Base-by-base conservation (phyloP, 2,888 invertebrate species). In the Plebejus melissa region DNA sequence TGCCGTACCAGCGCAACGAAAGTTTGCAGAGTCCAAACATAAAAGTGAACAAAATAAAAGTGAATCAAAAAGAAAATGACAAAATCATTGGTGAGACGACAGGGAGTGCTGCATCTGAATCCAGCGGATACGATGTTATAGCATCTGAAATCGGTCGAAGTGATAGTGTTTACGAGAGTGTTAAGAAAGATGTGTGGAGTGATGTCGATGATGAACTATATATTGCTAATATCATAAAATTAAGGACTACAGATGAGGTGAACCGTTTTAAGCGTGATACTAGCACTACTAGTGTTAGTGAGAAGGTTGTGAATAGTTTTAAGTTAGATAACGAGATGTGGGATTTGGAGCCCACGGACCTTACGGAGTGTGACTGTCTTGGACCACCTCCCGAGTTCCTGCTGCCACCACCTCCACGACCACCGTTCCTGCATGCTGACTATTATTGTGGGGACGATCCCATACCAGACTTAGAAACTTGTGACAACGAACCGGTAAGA, bases 401-500 rank as follows among this genome's bases (percentile, higher is more conserved):
- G 85, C 88, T 96, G 83, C 96, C 96, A 76, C 96, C 96, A 77
- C 96, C 96, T 32, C 96, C 96, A 69, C 89, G 96, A 84, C 96
- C 96, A 75, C 96, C 96, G 76, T 95, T 96, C 84, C 93, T 96
- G 80, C 95, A 95, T 85, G 94, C 95, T 78, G 95, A 96, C 76
- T 95, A 95, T 82, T 95, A 95, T 85, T 96, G 96, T 86, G 95
- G 95, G 76, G 96, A 96, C 87, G 95, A 95, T 81, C 95, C 96
- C 72, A 94, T 96, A 82, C 94, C 95, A 76, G 95, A 95, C 82
- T 94, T 96, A 85, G 96, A 96, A 89, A 96, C 96, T 82, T 96
- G 96, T 89, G 96, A 96, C 87, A 95, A 96, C 83, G 95, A 96
- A 94, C 96, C 96, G 94, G 96, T 96, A 90, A 96, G 96, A 95